Conservation (phyloP, 2,888 invertebrate species). For the Monoplex corrugatus region DNA sequence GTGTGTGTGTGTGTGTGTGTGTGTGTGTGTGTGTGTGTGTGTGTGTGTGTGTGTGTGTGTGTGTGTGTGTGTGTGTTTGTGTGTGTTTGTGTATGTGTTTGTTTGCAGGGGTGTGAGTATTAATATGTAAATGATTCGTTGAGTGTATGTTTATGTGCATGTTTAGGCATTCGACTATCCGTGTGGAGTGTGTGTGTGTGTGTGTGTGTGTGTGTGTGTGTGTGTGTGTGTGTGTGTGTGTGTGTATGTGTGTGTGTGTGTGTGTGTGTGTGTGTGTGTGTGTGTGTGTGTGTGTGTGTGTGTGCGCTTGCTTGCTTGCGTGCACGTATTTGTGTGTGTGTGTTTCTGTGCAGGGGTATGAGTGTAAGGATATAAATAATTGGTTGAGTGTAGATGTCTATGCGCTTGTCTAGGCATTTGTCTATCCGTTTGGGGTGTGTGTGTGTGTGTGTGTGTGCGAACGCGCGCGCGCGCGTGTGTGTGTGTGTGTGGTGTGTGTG, state of each 20-base stretch:
- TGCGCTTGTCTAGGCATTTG: too few relatives aligned
- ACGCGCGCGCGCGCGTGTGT: too few relatives aligned
- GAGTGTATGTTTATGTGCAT: too few relatives aligned
- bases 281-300: background rate
- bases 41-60: too few relatives aligned
- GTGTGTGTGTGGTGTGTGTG: background rate
- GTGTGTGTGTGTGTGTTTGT: too few relatives aligned
- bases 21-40: too few relatives aligned
- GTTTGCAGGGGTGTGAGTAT: too few relatives aligned
- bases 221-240: slow-evolving; percentile 13
- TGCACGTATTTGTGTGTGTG: background rate
- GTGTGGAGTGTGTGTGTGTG: slow-evolving; percentile 23
- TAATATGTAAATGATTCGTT: too few relatives aligned
- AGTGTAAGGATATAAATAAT: background rate
- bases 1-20: too few relatives aligned
- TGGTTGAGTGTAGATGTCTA: too few relatives aligned
- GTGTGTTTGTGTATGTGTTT: too few relatives aligned
- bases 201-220: slow-evolving; percentile 28
- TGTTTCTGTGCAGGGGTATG: background rate
- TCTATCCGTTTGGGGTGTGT: background rate
- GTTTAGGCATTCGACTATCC: background rate
- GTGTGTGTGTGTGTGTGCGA: background rate
- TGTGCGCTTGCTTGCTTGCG: background rate
- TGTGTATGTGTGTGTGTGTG: too few relatives aligned
- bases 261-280: background rate